Conservation (phyloP, 2,797 vertebrate genomes). For the Catostomus latipinnis region DNA sequence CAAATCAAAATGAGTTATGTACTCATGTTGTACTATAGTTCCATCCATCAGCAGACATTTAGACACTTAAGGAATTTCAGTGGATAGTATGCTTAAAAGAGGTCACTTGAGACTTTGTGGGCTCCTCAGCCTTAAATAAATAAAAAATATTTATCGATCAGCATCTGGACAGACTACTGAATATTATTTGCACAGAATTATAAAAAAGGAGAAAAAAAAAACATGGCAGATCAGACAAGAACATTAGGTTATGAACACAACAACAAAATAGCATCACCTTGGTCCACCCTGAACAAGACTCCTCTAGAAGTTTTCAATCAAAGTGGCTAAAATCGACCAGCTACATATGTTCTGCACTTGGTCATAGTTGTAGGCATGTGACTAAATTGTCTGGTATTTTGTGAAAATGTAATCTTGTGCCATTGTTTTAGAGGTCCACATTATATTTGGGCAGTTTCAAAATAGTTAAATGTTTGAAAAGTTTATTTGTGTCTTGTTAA, state of each 20-base stretch:
- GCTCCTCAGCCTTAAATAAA: not conserved
- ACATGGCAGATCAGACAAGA: constrained; percentile 8
- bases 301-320: constrained; percentile 32
- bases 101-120: constrained; percentile 20
- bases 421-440: constrained; percentile 79
- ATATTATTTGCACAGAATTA: constrained; percentile 36
- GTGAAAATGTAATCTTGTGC: constrained; percentile 84
- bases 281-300: constrained; percentile 24
- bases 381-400: constrained; percentile 80
- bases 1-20: constrained; percentile 23
- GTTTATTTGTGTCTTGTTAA: constrained; percentile 83
- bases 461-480: constrained; percentile 69
- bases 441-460: constrained; percentile 81
- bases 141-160: constrained; percentile 8
- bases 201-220: not conserved
- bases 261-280: constrained; percentile 13
- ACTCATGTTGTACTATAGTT: constrained; percentile 7
- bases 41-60: constrained; percentile 17
- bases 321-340: constrained; percentile 40
- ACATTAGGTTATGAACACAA: constrained; percentile 33
- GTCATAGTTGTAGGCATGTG: constrained; percentile 81
- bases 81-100: constrained; percentile 33
- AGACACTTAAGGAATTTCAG: constrained; percentile 23
- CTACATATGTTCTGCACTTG: constrained; percentile 64
- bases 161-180: constrained; percentile 45